Conservation (phyloP, 2,797 vertebrate genomes). For the Gymnothorax reevesii region DNA sequence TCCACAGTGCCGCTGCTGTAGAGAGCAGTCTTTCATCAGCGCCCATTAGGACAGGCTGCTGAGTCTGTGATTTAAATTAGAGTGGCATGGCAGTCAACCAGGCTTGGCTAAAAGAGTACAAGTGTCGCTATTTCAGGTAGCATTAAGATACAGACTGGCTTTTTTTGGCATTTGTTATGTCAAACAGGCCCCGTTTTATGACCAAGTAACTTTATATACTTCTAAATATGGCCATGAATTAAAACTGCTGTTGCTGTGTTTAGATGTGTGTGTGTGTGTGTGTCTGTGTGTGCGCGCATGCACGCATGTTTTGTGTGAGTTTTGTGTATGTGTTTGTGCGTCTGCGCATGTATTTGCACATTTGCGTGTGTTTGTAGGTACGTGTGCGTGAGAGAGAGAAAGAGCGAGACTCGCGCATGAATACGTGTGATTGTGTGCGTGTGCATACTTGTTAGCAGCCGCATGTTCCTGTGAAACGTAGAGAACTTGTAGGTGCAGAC, state of each 20-base stretch:
- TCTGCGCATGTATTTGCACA: not conserved
- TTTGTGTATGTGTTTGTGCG: not conserved
- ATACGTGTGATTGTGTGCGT: not conserved
- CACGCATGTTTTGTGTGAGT: slow-evolving; percentile 13
- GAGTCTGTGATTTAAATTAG: slow-evolving; percentile 39
- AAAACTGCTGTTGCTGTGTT: slow-evolving; percentile 41
- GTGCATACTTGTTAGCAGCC: not conserved
- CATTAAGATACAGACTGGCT: slow-evolving; percentile 56
- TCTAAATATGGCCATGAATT: slow-evolving; percentile 59
- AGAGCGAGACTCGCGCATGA: not conserved
- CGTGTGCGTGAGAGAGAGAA: not conserved
- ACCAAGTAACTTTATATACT: slow-evolving; percentile 57
- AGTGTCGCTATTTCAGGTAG: slow-evolving; percentile 67
- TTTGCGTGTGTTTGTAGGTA: not conserved
- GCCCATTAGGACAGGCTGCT: slow-evolving; percentile 55
- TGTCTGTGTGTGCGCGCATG: slow-evolving; percentile 7
- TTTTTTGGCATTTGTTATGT: slow-evolving; percentile 55
- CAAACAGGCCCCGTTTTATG: slow-evolving; percentile 64
- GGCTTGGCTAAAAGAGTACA: slow-evolving; percentile 63
- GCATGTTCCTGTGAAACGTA: not conserved
- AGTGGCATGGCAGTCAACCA: slow-evolving; percentile 56
- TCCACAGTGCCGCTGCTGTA: slow-evolving; percentile 45
- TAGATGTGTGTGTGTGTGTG: slow-evolving; percentile 21
- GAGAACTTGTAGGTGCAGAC: not conserved
- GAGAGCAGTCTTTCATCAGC: slow-evolving; percentile 63